Base-by-base conservation (phyloP, 2,797 vertebrate species). In the Meriones psammophilus region DNA sequence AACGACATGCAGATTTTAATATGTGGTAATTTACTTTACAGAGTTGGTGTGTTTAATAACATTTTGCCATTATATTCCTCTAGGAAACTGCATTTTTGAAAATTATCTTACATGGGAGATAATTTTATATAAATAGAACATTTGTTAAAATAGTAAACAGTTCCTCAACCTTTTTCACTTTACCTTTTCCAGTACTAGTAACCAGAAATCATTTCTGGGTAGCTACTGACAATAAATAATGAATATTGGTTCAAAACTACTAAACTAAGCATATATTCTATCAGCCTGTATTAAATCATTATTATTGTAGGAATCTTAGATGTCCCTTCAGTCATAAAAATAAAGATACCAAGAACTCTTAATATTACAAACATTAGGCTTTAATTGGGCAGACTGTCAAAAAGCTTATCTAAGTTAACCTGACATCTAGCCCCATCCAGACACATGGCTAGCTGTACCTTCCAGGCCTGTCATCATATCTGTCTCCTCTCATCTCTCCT, bases 101-200 rank as follows among this genome's bases (percentile, higher is more conserved):
- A 54, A 13, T 2, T 58, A 12, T 36, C 30, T 20, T 20, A 74
- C 10, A 39, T 58, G 26, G 24, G 8, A 58, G 33, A 60, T 74
- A 88, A 30, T 66, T 91, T 91, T 88, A 56, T 42, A 81, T 62
- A 81, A 88, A 28, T 84, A 18, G 7, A 54, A 91, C 10, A 88
- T 30, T 88, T 92, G 46, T 50, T 30, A 87, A 39, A 0, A 83
- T 12, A 81, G n/a, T 36, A 76, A 77, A 79, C 7, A 42, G 20
- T 83, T 81, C 7, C 30, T 68, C 10, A 71, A 42, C 50, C 30
- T 28, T 2, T 3, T 88, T 84, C 3, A 66, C 10, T 50, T 36
- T 46, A 5, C 30, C 64, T 81, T 46, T 13, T 1, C n/a, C 60
- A 24, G 50, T 69, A 15, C 20, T 88, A 46, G 64, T 30, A 58